Conservation (phyloP, 2,113 vertebrate species). For the Hepsetus odoe region DNA sequence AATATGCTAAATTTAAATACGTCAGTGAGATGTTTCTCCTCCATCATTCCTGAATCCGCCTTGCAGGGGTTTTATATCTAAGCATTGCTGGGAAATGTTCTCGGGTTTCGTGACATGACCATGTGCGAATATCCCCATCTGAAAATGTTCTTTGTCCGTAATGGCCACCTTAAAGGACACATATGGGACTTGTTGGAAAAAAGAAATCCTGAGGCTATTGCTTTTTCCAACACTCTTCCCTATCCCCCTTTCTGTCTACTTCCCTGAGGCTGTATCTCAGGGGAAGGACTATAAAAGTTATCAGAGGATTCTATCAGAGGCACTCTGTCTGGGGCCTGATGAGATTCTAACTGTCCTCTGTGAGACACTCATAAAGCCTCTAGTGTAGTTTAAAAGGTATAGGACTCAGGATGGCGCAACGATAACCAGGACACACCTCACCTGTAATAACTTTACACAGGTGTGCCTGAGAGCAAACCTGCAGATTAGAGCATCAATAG, state of each 20-base stretch:
- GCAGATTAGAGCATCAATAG: slow-evolving; percentile 40
- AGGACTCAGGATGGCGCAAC: slow-evolving; percentile 15
- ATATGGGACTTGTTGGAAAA: not conserved
- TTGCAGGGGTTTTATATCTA: too few relatives aligned
- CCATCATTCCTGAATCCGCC: too few relatives aligned
- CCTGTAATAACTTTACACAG: slow-evolving; percentile 45
- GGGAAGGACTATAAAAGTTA: slow-evolving; percentile 57
- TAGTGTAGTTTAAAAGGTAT: slow-evolving; percentile 48
- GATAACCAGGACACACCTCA: slow-evolving; percentile 47
- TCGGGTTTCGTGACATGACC: too few relatives aligned
- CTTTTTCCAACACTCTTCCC: not conserved
- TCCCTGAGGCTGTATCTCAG: slow-evolving; percentile 42
- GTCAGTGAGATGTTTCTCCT: too few relatives aligned
- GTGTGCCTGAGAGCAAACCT: slow-evolving; percentile 29
- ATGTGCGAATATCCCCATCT: not conserved
- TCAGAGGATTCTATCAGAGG: slow-evolving; percentile 58
- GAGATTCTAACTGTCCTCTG: slow-evolving; percentile 59
- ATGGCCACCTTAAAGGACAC: not conserved
- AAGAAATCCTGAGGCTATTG: not conserved
- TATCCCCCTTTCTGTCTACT: slow-evolving; percentile 7
- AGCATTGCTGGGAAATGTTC: too few relatives aligned
- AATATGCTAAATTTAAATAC: too few relatives aligned
- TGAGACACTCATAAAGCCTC: slow-evolving; percentile 55
- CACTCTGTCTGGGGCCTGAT: slow-evolving; percentile 55
- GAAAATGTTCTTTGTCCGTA: not conserved